Percentiles rank a stretch among this genome's conserved stretches.
Conservation (phyloP, 2,888 invertebrate genomes). For the Yponomeuta malinellus region DNA sequence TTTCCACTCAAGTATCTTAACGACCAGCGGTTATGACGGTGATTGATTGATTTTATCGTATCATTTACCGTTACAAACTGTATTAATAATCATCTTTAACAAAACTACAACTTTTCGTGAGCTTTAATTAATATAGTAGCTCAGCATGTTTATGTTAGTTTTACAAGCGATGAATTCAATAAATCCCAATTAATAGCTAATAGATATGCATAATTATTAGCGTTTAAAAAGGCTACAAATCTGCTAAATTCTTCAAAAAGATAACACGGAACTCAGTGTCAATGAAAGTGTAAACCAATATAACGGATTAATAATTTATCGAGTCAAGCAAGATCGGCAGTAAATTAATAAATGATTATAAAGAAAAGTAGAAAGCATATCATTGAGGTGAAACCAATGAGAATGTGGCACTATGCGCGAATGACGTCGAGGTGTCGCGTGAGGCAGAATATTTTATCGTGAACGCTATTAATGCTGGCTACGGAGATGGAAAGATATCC, state of each 20-base stretch:
- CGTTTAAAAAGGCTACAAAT: too few relatives aligned
- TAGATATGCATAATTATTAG: not conserved
- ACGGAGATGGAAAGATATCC: conserved; percentile 13
- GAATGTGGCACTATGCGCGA: conserved; percentile 15
- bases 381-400: conserved; percentile 16
- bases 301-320: not conserved
- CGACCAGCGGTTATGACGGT: not conserved
- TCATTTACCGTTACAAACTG: not conserved
- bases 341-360: not conserved
- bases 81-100: not conserved
- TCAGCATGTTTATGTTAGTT: not conserved
- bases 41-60: conserved; percentile 5
- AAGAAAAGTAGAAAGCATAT: conserved; percentile 17
- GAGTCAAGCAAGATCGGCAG: not conserved
- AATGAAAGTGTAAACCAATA: not conserved
- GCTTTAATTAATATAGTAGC: not conserved
- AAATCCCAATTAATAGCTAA: not conserved
- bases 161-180: not conserved
- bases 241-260: too few relatives aligned
- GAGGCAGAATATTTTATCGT: conserved; percentile 13
- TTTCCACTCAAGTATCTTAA: not conserved
- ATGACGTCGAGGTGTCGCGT: conserved; percentile 13
- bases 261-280: not conserved
- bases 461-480: conserved; percentile 6
- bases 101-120: not conserved